phyloP scores from a whole-genome alignment of 2,113 vertebrate species.

The Apistogramma diplotaenia region DNA sequence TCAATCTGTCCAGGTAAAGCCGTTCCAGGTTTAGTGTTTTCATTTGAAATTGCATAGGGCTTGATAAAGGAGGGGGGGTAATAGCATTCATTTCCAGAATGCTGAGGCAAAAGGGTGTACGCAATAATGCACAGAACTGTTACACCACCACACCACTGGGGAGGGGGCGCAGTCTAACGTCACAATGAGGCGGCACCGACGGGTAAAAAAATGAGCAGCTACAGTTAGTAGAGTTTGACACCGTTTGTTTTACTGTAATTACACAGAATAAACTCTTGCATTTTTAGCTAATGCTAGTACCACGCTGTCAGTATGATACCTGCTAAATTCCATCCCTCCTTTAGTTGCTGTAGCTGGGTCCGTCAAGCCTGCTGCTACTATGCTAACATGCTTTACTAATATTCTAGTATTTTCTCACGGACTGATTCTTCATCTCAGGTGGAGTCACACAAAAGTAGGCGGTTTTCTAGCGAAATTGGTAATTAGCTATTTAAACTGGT shows the following conservation, averaged over 20 bases:
- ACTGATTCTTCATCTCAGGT: not conserved
- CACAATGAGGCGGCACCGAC: slow-evolving; percentile 17
- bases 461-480: not conserved
- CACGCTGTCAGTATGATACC: not conserved
- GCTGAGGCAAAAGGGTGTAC: slow-evolving; percentile 8
- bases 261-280: not conserved
- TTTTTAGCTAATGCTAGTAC: not conserved
- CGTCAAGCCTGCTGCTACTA: not conserved
- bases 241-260: slow-evolving; percentile 20
- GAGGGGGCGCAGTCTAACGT: slow-evolving; percentile 15
- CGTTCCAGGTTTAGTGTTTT: not conserved
- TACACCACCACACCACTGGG: slow-evolving; percentile 58
- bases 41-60: slow-evolving; percentile 12
- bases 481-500: not conserved
- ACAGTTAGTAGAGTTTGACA: slow-evolving; percentile 47
- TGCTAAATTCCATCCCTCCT: not conserved
- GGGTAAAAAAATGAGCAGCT: slow-evolving; percentile 16
- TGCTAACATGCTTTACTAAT: not conserved
- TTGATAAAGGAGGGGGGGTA: slow-evolving; percentile 20
- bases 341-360: not conserved
- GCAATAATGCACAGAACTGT: slow-evolving; percentile 7
- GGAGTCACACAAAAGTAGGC: not conserved
- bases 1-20: not conserved
- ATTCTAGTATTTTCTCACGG: not conserved
- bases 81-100: slow-evolving; percentile 19